Evolutionary conservation across 2,797 vertebrate species (phyloP), one percentile per base, ranked within the genome.

Genomic region (Acipenser oxyrinchus): DNA sequence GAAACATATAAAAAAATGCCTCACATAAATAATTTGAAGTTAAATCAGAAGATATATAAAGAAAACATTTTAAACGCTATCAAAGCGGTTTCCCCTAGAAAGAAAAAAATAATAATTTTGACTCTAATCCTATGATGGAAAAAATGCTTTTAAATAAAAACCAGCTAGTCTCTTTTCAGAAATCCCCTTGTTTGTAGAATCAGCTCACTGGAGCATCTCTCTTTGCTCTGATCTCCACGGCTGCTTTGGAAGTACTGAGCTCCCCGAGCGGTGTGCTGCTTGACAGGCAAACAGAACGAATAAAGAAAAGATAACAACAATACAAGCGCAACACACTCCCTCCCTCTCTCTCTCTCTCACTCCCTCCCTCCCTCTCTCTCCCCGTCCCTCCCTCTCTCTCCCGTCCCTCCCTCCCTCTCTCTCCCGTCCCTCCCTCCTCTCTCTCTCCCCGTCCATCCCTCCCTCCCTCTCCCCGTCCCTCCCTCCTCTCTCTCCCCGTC

Each of bases 201-300:
- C 51, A 13, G 9, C 65, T n/a, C 49, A 8, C 37, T 1, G 63
- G 58, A 63, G 57, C 10, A n/a, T 13, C 51, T 66, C 53, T 48
- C 9, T 55, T 62, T 55, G 81, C 77, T 68, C 79, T 70, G 72
- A 83, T 74, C 66, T 74, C 77, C 72, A 74, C 79, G 73, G 78
- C 72, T 74, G 80, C 75, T 75, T 72, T 74, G 67, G 75, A 74
- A 77, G 77, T 74, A 79, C 71, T 82, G 79, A 79, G 78, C 76
- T 83, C 77, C 63, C 53, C 69, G 66, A 69, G 72, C 75, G 75
- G 66, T 58, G 57, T 69, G 72, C 75, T 69, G 23, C 23, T 37
- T 37, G 23, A 37, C 23, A 37, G 23, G 23, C 23, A 37, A 37
- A 37, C 23, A 37, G 23, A 37, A 37, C 4, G 2, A 37, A 37